Conservation (phyloP, 2,797 vertebrate genomes). For the Anolis apletophallus region DNA sequence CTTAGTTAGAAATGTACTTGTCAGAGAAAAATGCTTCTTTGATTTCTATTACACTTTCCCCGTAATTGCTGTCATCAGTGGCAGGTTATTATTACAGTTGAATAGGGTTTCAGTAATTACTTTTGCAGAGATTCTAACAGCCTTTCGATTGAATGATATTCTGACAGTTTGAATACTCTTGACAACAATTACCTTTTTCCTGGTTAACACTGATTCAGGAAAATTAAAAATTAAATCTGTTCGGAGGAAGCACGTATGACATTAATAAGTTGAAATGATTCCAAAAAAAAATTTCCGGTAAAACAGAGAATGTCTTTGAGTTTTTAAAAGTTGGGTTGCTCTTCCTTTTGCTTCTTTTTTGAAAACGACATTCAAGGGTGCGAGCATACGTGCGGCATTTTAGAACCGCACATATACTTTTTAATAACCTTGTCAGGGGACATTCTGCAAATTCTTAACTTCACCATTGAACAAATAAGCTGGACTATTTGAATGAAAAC, state of each 20-base stretch:
- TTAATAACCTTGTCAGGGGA: not conserved
- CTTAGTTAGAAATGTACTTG: slow-evolving; percentile 84
- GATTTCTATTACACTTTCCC: slow-evolving; percentile 84
- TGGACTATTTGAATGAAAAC: not conserved
- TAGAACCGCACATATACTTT: not conserved
- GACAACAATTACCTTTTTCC: slow-evolving; percentile 85
- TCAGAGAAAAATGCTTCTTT: slow-evolving; percentile 86
- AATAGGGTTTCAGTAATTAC: slow-evolving; percentile 88
- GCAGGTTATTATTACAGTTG: slow-evolving; percentile 90
- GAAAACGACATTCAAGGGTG: not conserved
- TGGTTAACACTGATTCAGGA: slow-evolving; percentile 83
- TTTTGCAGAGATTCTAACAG: slow-evolving; percentile 84
- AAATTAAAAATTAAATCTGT: slow-evolving; percentile 84
- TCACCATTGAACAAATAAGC: not conserved
- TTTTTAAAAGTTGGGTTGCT: slow-evolving; percentile 69
- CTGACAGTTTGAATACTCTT: slow-evolving; percentile 87
- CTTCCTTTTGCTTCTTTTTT: slow-evolving; percentile 65
- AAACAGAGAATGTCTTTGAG: slow-evolving; percentile 75
- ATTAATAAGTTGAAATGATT: slow-evolving; percentile 74
- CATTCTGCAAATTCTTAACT: slow-evolving; percentile 2
- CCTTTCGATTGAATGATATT: slow-evolving; percentile 86
- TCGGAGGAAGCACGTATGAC: slow-evolving; percentile 79
- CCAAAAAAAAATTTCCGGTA: slow-evolving; percentile 74
- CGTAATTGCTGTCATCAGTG: slow-evolving; percentile 88
- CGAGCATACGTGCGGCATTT: not conserved